Conservation (phyloP, 2,797 vertebrate species). For the Benthosema pterotum region DNA sequence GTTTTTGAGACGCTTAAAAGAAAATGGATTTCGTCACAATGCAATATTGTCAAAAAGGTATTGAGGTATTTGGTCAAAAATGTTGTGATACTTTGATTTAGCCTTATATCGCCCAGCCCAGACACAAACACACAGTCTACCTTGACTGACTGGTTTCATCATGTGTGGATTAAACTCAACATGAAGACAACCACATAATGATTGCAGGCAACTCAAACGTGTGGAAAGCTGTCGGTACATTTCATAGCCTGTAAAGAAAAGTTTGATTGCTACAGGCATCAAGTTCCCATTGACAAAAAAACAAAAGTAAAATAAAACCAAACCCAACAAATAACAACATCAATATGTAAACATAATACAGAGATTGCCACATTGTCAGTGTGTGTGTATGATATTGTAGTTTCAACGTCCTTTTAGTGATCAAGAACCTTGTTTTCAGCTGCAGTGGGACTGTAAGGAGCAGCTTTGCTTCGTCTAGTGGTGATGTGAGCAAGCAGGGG, state of each 20-base stretch:
- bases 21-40: too few relatives aligned
- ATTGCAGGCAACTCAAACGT: not conserved
- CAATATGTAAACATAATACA: constrained; percentile 47
- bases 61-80: too few relatives aligned
- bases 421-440: not conserved
- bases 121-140: not conserved
- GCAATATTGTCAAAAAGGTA: too few relatives aligned
- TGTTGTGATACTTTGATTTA: too few relatives aligned
- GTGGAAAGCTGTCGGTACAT: not conserved
- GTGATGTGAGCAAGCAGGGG: constrained; percentile 1
- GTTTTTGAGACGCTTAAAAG: too few relatives aligned
- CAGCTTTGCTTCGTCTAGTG: not conserved
- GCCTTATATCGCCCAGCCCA: too few relatives aligned
- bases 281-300: constrained; percentile 12
- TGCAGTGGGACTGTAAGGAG: not conserved
- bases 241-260: constrained; percentile 18
- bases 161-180: not conserved
- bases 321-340: not conserved
- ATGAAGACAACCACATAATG: not conserved
- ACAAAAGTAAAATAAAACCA: not conserved
- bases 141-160: not conserved
- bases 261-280: constrained; percentile 36
- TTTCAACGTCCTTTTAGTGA: not conserved
- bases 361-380: constrained; percentile 19
- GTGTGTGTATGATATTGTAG: not conserved